Conservation (phyloP, 2,888 invertebrate genomes). For the Drosophila demipolita region DNA sequence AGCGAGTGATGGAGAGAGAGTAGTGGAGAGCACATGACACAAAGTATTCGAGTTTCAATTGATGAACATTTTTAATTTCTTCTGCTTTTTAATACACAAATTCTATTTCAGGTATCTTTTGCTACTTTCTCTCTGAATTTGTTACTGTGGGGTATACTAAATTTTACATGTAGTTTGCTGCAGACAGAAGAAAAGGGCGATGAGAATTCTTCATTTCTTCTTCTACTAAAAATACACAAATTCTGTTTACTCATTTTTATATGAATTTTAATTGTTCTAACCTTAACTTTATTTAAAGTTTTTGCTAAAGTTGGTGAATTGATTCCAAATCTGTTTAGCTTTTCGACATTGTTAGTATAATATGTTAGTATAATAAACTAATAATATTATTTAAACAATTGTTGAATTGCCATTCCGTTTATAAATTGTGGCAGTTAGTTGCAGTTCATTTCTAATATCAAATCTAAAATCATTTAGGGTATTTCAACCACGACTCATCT, state of each 20-base stretch:
- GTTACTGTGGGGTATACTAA: neutral
- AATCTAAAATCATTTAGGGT: neutral
- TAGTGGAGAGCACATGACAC: constrained; percentile 3
- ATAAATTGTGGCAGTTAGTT: neutral
- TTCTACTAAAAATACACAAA: no score
- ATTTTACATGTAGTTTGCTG: neutral
- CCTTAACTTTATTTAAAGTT: accelerated
- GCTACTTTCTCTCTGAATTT: neutral
- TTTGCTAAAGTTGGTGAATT: neutral
- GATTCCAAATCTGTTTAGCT: neutral
- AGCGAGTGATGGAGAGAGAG: neutral
- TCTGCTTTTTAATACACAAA: neutral
- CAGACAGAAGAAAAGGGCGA: neutral
- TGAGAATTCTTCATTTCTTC: no score
- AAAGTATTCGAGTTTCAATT: constrained; percentile 11
- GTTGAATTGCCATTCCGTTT: accelerated
- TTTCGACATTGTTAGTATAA: no score
- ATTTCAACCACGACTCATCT: neutral
- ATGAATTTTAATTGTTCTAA: accelerated
- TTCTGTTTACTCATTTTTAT: neutral
- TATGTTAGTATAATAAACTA: no score
- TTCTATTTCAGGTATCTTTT: neutral
- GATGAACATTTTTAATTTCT: neutral
- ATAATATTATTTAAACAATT: neutral
- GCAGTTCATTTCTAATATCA: neutral